phyloP scores from a whole-genome alignment of 92 coral and sea anemone species.

The Scolanthus callimorphus region DNA sequence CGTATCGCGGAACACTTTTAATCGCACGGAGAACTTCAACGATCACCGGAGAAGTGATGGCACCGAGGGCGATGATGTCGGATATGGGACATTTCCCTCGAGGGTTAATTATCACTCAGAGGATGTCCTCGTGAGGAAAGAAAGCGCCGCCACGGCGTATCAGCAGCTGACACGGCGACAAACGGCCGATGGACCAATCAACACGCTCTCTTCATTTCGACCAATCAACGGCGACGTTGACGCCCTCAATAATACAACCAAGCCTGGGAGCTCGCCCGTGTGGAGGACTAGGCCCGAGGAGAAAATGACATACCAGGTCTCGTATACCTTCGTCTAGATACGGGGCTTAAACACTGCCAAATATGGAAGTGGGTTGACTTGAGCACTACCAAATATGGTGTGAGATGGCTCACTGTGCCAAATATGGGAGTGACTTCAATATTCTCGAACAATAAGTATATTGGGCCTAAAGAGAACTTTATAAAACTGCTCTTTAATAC shows the following conservation, averaged over 20 bases:
- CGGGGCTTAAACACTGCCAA: conserved; percentile 42
- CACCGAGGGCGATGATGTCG: conserved; percentile 42
- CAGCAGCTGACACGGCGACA: conserved; percentile 47
- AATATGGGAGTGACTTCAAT: no score
- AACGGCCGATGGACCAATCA: conserved; percentile 39
- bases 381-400: background rate
- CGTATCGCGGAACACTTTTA: conserved; percentile 4
- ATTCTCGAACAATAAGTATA: no score
- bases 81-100: conserved; percentile 37
- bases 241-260: conserved; percentile 59
- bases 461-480: background rate
- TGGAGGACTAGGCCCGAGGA: conserved; percentile 67
- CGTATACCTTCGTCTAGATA: conserved; percentile 62
- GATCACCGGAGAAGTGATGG: conserved; percentile 71
- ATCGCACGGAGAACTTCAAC: conserved; percentile 8
- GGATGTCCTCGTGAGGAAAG: conserved; percentile 62
- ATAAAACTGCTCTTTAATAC: background rate
- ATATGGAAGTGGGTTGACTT: conserved; percentile 23
- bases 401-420: no score
- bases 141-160: conserved; percentile 24
- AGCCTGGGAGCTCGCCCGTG: conserved; percentile 79
- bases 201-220: conserved; percentile 58
- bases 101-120: conserved; percentile 63
- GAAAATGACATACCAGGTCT: conserved; percentile 61
- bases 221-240: conserved; percentile 91